Evolutionary conservation across 2,888 invertebrate genomes (phyloP), one percentile per base, ranked within the genome.

Genomic region (Rhagophthalmus giganteus): DNA sequence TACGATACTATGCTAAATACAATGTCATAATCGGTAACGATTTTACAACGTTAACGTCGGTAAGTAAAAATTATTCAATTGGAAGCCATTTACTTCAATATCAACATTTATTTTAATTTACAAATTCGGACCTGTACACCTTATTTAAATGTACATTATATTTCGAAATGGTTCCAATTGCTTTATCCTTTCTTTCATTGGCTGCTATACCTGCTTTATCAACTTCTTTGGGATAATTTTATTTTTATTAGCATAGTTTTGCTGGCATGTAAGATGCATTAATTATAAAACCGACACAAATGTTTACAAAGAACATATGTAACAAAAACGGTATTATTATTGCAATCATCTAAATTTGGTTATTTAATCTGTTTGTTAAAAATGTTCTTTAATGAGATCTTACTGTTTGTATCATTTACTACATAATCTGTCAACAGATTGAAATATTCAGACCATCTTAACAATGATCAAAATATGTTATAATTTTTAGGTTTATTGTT

Each of bases 161-260:
- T 93, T 38, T 97, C 95, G 98, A 78, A 92, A 91, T 61, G 95
- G 94, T 13, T 94, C 96, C 1, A 78, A 97, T 35, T 81, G 98
- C 42, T 81, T 98, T 46, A 94, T 95, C 68, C 82, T 94, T 6
- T 86, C 89, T 8, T 95, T 47, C 88, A 95, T 67, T 97, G 96
- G 94, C 84, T 92, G 38, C 81, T 63, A 84, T 95, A 63, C 86
- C 89, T 14, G 88, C 87, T 30, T 94, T 92, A n/a, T 71, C 85
- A 87, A 64, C 81, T 85, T 16, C 79, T 95, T 62, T 85, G 84
- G 90, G 90, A 74, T 74, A 74, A 37, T 45, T 15, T 24, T 32
- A n/a, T 16, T 38, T 16, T 14, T 5, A 33, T 35, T 44, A 15
- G 2, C 11, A 7, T 12, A 13, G 25, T n/a, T n/a, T n/a, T n/a